Base-by-base conservation (phyloP, 2,888 invertebrate species). In the Parnassius orleans region DNA sequence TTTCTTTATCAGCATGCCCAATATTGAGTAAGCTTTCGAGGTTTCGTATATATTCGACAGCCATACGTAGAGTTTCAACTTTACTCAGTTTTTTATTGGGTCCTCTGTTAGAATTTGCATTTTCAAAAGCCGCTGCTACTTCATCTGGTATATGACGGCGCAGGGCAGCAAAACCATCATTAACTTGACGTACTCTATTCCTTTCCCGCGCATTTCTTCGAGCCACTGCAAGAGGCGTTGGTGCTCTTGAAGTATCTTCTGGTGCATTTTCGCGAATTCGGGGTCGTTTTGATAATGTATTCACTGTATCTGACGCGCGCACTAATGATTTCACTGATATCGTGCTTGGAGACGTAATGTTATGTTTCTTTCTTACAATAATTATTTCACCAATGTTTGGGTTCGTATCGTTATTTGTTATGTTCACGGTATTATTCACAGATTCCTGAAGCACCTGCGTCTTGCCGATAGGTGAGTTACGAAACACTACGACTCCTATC, bases 171-270 rank as follows among this genome's bases (percentile, higher is more conserved):
- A 97, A 98, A 15, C 97, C 98, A 76, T 97, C 96, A 86, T 97
- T 97, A 41, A 97, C 97, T 93, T 97, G 97, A 72, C 97, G 96
- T 10, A 98, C 98, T 65, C 98, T 93, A 86, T 98, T 98, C 19
- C 98, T 92, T 92, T 98, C 98, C 59, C 98, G 93, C 66, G 98
- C 98, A 89, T 98, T 98, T 76, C 98, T 92, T 53, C 98, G 92
- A 0, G 97, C 97, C 9, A 97, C 97, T 0, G 97, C 95, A 24
- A 96, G 93, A 0, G 96, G 96, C 57, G 95, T 95, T 3, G 96
- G 94, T 63, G 94, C 84, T 9, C 90, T 87, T 64, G 87, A 83
- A 61, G 75, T 81, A 69, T 81, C 93, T 72, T 76, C 93, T 73
- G 73, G 90, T 79, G 76, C 90, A 79, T 70, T 93, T 83, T 76